A percentile compares a stretch with the other conserved stretches of the same genome.
Evolutionary conservation across 2,888 invertebrate genomes (phyloP).

Genomic region (Oscheius onirici): DNA sequence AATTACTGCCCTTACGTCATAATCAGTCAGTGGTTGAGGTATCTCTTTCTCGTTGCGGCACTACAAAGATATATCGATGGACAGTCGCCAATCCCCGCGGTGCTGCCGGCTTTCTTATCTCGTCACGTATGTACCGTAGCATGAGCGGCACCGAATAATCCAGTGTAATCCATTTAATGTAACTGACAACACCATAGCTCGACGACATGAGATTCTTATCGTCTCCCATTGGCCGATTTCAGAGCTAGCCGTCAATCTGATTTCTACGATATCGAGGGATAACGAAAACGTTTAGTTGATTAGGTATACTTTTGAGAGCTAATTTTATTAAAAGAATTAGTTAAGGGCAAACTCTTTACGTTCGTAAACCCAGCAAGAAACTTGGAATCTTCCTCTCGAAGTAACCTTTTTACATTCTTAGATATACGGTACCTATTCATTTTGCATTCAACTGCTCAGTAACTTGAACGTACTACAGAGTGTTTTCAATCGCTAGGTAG

Average conservation of each 20-base stretch:
- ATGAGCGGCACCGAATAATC: conserved; percentile 6
- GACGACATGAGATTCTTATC: background rate
- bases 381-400: no score
- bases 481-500: no score
- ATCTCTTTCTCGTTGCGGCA: conserved; percentile 16
- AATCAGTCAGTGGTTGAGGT: background rate
- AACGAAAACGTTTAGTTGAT: background rate
- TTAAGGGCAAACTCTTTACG: no score
- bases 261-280: background rate
- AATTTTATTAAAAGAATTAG: background rate
- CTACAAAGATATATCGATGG: conserved; percentile 10
- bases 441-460: no score
- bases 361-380: no score
- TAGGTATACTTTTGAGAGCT: no score
- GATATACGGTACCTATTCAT: no score
- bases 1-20: conserved; percentile 1
- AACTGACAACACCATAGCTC: conserved; percentile 7
- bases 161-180: conserved; percentile 12
- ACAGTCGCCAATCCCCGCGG: conserved; percentile 26
- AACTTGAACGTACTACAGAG: no score
- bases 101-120: conserved; percentile 22
- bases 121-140: conserved; percentile 13
- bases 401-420: no score
- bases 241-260: background rate
- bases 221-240: conserved; percentile 5